Evolutionary conservation across 1,140 invertebrate species (phyloP).

Genomic region (Chymomyza costata): DNA sequence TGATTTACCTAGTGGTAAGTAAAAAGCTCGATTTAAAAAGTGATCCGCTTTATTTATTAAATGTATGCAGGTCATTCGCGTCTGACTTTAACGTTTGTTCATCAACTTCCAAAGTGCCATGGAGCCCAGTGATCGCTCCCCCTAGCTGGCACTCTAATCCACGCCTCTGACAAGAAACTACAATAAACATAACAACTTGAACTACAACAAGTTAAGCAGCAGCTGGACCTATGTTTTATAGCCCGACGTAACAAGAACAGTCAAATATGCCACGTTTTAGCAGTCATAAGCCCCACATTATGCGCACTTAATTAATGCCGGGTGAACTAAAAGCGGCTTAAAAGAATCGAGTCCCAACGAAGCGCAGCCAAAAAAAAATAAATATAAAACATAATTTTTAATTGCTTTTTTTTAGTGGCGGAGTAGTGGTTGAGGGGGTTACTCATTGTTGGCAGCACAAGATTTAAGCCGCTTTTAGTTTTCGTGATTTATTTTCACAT

Average conservation of each 20-base stretch:
- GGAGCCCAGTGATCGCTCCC: too few species aligned
- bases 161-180: too few species aligned
- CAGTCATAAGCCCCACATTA: slow-evolving; percentile 72
- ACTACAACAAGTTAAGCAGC: not conserved
- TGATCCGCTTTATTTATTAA: too few species aligned
- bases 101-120: too few species aligned
- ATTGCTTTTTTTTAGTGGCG: slow-evolving; percentile 58
- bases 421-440: slow-evolving; percentile 27
- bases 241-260: slow-evolving; percentile 3
- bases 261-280: slow-evolving; percentile 46
- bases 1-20: too few species aligned
- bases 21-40: too few species aligned
- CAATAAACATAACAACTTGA: too few species aligned
- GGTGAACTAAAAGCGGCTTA: slow-evolving; percentile 53
- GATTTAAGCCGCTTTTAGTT: slow-evolving; percentile 8
- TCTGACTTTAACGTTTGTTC: too few species aligned
- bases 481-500: slow-evolving; percentile 1
- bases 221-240: slow-evolving; percentile 19
- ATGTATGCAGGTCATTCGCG: too few species aligned
- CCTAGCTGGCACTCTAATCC: too few species aligned
- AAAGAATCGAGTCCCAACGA: slow-evolving; percentile 15
- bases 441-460: slow-evolving; percentile 12
- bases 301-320: slow-evolving; percentile 65
- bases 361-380: slow-evolving; percentile 2
- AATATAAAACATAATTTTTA: slow-evolving; percentile 63